These are phyloP conservation scores for Eledona agricola DNA, from an alignment of 2,888 invertebrate genomes.

Conservation along the genomic window DNA sequence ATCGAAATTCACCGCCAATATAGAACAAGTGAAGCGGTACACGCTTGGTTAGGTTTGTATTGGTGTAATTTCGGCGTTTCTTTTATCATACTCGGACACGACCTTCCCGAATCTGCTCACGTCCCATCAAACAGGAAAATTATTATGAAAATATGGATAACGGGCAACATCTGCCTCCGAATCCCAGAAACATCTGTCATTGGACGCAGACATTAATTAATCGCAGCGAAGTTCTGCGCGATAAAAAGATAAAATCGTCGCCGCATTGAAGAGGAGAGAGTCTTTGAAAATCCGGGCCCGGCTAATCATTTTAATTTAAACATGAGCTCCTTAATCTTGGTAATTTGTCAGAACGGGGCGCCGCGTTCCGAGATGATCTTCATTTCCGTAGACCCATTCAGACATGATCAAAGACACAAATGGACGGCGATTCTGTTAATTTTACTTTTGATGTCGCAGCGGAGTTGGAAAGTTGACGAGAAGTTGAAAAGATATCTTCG, in stretches of 20 bases:
- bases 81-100: conserved; percentile 16
- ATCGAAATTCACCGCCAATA: conserved; percentile 51
- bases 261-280: conserved; percentile 28
- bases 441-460: conserved; percentile 54
- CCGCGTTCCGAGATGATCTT: conserved; percentile 43
- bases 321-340: conserved; percentile 49
- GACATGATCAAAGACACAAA: conserved; percentile 56
- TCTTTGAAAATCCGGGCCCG: conserved; percentile 25
- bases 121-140: conserved; percentile 38
- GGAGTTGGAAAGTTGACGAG: conserved; percentile 52
- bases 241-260: conserved; percentile 37
- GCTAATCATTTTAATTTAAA: conserved; percentile 51
- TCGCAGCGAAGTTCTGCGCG: conserved; percentile 27
- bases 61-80: conserved; percentile 30
- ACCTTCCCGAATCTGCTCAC: conserved; percentile 23
- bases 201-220: conserved; percentile 21
- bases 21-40: conserved; percentile 33
- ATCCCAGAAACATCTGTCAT: conserved; percentile 26
- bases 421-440: conserved; percentile 54
- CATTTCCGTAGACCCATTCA: conserved; percentile 45
- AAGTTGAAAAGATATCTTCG: conserved; percentile 53
- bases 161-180: conserved; percentile 30
- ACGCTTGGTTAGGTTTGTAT: conserved; percentile 27
- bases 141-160: conserved; percentile 35
- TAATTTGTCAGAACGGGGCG: conserved; percentile 47